Evolutionary conservation across 2,113 vertebrate genomes (phyloP), one percentile per base, ranked within the genome.

Genomic region (Antigone vipio): DNA sequence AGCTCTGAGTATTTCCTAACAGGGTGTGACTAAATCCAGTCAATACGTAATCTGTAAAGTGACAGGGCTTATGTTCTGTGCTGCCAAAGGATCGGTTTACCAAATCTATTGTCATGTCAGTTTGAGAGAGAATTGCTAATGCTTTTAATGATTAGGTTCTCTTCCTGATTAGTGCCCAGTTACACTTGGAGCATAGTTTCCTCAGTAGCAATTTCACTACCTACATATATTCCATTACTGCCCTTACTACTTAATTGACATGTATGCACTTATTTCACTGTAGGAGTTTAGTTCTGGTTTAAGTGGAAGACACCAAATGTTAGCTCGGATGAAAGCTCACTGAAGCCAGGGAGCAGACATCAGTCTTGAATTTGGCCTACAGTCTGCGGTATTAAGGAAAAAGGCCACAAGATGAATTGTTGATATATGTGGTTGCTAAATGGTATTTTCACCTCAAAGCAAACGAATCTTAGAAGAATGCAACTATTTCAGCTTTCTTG

Each of bases 391-490:
- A 59, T 63, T 96, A 81, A 92, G 60, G 78, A 97, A 97, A 92
- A 89, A 73, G 84, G 72, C 81, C 73, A 66, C 76, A 84, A 93
- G 88, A 55, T 0, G 22, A 96, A 96, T 78, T 96, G 95, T 47
- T 75, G 87, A 96, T 93, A 59, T 96, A 96, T 92, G 56, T 72
- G 59, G 72, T 94, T 85, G 53, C 66, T 95, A 93, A 93, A 85
- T 50, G 89, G 75, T 94, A 79, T 97, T 96, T 97, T 92, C 49
- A 89, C 92, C 92, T 97, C 95, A 97, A 97, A 95, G 84, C 91
- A 84, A 95, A 91, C 89, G 93, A 86, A 75, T 83, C 73, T 86
- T 53, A 69, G 69, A 91, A 97, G 83, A 91, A 88, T 89, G 93
- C 85, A 88, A 50, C 80, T 72, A 82, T 92, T 97, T 87, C 85